A percentile compares a stretch with the other conserved stretches of the same genome.
Evolutionary conservation across 2,113 vertebrate genomes (phyloP).

Genomic region (Dromaius novaehollandiae): DNA sequence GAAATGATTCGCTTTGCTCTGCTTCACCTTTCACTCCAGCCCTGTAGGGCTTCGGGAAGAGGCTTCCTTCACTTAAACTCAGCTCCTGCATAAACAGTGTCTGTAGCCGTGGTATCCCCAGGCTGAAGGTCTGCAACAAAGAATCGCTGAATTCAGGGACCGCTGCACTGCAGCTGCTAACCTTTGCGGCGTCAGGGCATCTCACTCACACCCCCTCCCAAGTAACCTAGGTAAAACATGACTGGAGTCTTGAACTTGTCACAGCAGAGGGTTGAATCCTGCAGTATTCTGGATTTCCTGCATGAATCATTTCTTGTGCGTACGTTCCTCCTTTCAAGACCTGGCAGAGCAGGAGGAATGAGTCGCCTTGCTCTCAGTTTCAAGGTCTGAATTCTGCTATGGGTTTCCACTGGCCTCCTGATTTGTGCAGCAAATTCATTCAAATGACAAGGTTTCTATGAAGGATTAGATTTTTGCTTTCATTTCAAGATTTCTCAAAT

Average conservation of each 20-base stretch:
- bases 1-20: neutral
- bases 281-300: constrained; percentile 5
- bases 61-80: neutral
- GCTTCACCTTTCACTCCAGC: neutral
- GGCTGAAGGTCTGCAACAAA: neutral
- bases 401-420: neutral
- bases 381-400: neutral
- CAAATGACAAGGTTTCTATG: neutral
- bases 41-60: neutral
- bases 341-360: constrained; percentile 9
- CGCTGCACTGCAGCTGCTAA: neutral
- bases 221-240: neutral
- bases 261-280: neutral
- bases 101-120: neutral
- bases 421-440: neutral
- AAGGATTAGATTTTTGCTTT: neutral
- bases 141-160: neutral
- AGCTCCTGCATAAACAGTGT: neutral
- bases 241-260: neutral
- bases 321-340: neutral
- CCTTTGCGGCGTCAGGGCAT: neutral
- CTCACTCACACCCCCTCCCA: neutral
- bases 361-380: neutral
- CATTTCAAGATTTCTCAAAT: neutral
- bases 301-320: neutral